phyloP scores from a whole-genome alignment of 2,113 vertebrate species.

The Rhegmatorhina hoffmannsi region DNA sequence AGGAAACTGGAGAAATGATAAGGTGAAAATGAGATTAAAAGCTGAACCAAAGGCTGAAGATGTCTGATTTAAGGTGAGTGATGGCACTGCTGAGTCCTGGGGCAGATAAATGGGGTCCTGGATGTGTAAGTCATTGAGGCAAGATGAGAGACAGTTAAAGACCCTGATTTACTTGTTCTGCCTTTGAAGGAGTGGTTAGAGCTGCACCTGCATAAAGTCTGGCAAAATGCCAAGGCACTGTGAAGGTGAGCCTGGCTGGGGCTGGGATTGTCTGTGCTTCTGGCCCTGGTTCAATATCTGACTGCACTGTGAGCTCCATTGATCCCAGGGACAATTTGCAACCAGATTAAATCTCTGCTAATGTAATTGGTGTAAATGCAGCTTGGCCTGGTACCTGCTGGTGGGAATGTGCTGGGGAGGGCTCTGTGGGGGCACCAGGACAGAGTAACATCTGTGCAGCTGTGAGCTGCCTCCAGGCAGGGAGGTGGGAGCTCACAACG shows the following conservation, averaged over 20 bases:
- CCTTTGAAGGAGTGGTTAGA: neutral
- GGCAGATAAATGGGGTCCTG: neutral
- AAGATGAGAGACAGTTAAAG: neutral
- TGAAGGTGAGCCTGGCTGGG: neutral
- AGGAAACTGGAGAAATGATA: neutral
- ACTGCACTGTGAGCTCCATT: neutral
- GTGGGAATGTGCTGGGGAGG: neutral
- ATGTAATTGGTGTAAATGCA: neutral
- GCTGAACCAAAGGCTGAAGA: neutral
- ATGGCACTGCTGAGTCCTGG: neutral
- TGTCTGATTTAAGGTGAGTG: neutral
- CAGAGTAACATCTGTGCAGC: neutral
- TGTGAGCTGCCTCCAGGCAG: neutral
- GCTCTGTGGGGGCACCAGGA: neutral
- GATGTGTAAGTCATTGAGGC: neutral
- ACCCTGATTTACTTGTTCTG: neutral
- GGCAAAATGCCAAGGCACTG: neutral
- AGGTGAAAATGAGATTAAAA: neutral
- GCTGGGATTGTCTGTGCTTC: neutral
- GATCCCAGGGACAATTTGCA: neutral
- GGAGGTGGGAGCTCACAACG: fast-evolving
- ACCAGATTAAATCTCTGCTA: neutral
- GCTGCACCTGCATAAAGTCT: neutral
- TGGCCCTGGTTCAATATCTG: neutral
- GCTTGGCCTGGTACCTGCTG: neutral